Base-by-base conservation (phyloP, 2,888 invertebrate species). In the Poecilobothrus nobilitatus region DNA sequence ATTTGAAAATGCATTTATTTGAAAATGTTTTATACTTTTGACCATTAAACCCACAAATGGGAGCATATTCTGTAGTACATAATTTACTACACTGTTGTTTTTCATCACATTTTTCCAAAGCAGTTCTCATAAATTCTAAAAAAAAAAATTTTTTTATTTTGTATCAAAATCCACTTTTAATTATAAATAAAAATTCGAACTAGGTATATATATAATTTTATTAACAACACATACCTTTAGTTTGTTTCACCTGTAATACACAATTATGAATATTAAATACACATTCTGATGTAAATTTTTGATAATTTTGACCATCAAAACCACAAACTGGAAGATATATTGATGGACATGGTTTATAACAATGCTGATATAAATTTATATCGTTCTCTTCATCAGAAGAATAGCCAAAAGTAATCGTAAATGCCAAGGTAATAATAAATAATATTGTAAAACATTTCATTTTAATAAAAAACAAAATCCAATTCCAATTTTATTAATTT, bases 281-380 rank as follows among this genome's bases (percentile, higher is more conserved):
- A 53, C 71, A 71, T 5, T 20, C 12, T 21, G 65, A 70, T 15
- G 63, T 22, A 65, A 71, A 71, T 15, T 69, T 67, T 8, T 18
- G 34, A 3, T 12, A 65, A 12, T 65, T 34, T 6, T 66, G 62
- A 22, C 68, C 63, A 22, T 67, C 68, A 12, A 41, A 21, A 2
- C 66, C 71, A 68, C 70, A 71, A 21, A 71, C 61, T 7, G 67
- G 69, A 1, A 22, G n/a, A 37, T 44, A 20, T 2, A 63, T 61
- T 22, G 41, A 9, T 20, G 66, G 65, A 21, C 71, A 71, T 12
- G 37, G n/a, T 10, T 20, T 12, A n/a, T 15, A 8, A 9, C 70
- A 71, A 10, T 65, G 20, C 4, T 22, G 8, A 20, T 7, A 21
- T 63, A 61, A 8, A 12, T 61, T n/a, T 8, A 8, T 44, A 44